Percentiles rank a stretch among this genome's conserved stretches.
Evolutionary conservation across 2,888 invertebrate species (phyloP).

Genomic region (Drosophila birchii): DNA sequence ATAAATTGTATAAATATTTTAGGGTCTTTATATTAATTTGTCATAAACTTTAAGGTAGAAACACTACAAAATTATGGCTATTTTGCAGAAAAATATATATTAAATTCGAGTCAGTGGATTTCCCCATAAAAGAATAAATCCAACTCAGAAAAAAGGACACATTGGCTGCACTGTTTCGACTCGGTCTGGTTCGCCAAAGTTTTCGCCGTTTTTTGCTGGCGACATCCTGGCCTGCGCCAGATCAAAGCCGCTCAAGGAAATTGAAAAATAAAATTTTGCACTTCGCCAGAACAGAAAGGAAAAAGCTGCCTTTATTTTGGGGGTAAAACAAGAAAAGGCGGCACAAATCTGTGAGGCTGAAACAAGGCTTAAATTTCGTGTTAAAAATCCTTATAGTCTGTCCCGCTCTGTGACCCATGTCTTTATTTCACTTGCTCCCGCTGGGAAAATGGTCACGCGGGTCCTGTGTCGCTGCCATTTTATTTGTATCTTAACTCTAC

Average conservation of each 20-base stretch:
- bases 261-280: constrained; percentile 64
- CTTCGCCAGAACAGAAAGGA: constrained; percentile 1
- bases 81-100: not conserved
- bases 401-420: not conserved
- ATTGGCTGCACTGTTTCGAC: not conserved
- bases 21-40: not conserved
- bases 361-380: constrained; percentile 43
- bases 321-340: not conserved
- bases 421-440: constrained; percentile 5
- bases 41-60: not conserved
- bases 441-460: constrained; percentile 51
- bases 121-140: not conserved
- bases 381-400: constrained; percentile 35
- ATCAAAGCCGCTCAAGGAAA: constrained; percentile 72
- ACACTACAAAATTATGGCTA: not conserved
- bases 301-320: constrained; percentile 1
- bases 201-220: constrained; percentile 22
- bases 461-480: constrained; percentile 54
- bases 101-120: not conserved
- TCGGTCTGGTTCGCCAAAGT: constrained; percentile 26
- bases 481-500: constrained; percentile 37
- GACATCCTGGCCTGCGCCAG: constrained; percentile 50
- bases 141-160: not conserved
- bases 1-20: not conserved
- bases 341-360: constrained; percentile 18